Conservation (phyloP, 2,888 invertebrate species). For the Protula sp. region DNA sequence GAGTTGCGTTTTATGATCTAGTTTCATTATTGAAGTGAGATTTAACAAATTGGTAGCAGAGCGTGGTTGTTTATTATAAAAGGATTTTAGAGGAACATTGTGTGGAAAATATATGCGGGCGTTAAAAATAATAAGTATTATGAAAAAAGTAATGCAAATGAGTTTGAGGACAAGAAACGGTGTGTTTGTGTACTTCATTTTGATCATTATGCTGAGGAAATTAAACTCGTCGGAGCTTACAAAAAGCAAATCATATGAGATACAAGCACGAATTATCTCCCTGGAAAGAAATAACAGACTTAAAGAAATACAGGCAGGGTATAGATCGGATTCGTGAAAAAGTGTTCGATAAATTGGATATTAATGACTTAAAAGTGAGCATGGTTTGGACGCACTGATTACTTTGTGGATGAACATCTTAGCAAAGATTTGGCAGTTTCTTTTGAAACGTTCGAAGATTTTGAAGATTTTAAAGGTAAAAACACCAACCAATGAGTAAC, state of each 20-base stretch:
- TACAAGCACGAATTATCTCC: neutral
- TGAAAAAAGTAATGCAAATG: too few relatives aligned
- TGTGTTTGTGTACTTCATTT: too few relatives aligned
- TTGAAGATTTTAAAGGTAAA: neutral
- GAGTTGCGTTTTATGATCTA: too few relatives aligned
- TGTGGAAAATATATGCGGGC: too few relatives aligned
- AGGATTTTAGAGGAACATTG: too few relatives aligned
- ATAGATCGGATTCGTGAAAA: neutral
- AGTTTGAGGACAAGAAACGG: too few relatives aligned
- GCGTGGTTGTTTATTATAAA: too few relatives aligned
- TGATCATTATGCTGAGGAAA: too few relatives aligned
- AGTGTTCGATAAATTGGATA: neutral
- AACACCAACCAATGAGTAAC: neutral
- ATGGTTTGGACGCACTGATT: neutral
- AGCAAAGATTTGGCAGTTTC: neutral
- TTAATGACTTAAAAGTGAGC: neutral
- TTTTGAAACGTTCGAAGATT: constrained; percentile 1
- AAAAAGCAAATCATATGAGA: neutral
- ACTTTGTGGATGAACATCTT: neutral
- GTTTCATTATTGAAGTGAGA: too few relatives aligned
- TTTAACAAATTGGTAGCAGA: too few relatives aligned
- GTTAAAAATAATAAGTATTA: too few relatives aligned
- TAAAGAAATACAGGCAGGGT: neutral
- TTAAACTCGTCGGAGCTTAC: neutral
- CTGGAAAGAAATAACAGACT: neutral